Evolutionary conservation across 2,113 vertebrate species (phyloP).

Genomic region (Cyanistes caeruleus): DNA sequence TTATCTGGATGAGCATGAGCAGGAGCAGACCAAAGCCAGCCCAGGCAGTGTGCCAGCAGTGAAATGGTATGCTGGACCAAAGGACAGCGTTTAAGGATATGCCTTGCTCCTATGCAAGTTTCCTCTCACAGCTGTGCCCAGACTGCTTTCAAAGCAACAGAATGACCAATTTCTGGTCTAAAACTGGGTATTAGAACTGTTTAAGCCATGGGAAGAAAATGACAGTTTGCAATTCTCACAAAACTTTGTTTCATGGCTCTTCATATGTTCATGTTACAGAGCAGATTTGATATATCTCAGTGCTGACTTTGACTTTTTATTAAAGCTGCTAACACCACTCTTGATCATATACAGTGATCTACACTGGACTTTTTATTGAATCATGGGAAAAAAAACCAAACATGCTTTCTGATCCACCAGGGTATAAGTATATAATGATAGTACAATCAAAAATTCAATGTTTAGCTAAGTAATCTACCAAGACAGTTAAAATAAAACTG

Average conservation of each 20-base stretch:
- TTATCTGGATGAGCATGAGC: neutral
- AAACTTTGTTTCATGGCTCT: neutral
- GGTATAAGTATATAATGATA: neutral
- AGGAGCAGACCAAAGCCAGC: neutral
- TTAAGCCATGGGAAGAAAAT: neutral
- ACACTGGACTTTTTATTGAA: neutral
- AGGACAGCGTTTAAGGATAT: neutral
- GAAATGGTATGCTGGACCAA: neutral
- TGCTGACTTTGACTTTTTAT: neutral
- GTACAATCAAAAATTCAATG: neutral
- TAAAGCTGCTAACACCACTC: neutral
- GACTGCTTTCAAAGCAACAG: neutral
- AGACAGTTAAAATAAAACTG: neutral
- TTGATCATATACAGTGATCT: neutral
- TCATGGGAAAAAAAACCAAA: neutral
- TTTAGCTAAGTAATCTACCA: neutral
- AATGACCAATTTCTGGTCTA: neutral
- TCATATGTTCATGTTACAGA: neutral
- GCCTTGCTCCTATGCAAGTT: neutral
- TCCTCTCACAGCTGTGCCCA: accelerated
- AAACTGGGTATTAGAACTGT: neutral
- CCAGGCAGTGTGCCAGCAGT: accelerated
- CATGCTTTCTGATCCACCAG: neutral
- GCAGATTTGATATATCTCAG: neutral
- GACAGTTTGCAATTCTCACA: neutral